These are phyloP conservation scores for Dermolepida albohirtum DNA, from an alignment of 2,888 invertebrate genomes.

Conservation along the genomic window DNA sequence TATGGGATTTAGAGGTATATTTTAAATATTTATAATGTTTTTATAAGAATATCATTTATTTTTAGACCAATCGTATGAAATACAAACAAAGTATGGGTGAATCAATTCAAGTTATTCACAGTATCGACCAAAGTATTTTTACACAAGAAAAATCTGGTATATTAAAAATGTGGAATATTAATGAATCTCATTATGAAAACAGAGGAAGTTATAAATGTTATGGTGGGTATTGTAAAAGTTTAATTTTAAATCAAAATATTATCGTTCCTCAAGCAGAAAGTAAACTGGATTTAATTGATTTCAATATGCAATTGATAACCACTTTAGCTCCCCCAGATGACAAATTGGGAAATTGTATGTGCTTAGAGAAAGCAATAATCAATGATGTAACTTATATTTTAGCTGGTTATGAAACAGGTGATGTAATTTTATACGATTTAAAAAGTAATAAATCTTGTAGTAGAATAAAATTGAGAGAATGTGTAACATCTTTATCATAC, in stretches of 20 bases:
- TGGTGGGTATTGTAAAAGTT: slow-evolving; percentile 79
- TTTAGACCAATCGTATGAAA: slow-evolving; percentile 78
- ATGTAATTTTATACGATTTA: slow-evolving; percentile 78
- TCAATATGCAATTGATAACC: slow-evolving; percentile 61
- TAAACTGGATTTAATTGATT: slow-evolving; percentile 66
- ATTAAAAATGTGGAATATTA: slow-evolving; percentile 74
- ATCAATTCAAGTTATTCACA: slow-evolving; percentile 73
- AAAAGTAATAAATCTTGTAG: slow-evolving; percentile 71
- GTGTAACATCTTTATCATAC: slow-evolving; percentile 79
- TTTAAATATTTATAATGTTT: slow-evolving; percentile 47
- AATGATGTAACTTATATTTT: slow-evolving; percentile 70
- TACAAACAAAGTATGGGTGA: slow-evolving; percentile 75
- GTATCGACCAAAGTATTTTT: slow-evolving; percentile 72
- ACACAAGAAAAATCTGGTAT: slow-evolving; percentile 82
- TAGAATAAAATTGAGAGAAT: slow-evolving; percentile 71
- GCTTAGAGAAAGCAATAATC: slow-evolving; percentile 68
- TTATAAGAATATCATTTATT: slow-evolving; percentile 53
- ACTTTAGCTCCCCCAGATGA: slow-evolving; percentile 64
- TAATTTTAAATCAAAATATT: slow-evolving; percentile 71
- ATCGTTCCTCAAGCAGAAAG: slow-evolving; percentile 75
- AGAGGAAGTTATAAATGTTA: slow-evolving; percentile 71
- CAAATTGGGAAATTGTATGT: slow-evolving; percentile 75
- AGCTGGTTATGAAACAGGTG: slow-evolving; percentile 81
- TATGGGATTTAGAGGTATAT: slow-evolving; percentile 82
- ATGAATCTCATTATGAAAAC: slow-evolving; percentile 72